Conservation (phyloP, 2,888 invertebrate genomes). For the Nesidiocoris tenuis region DNA sequence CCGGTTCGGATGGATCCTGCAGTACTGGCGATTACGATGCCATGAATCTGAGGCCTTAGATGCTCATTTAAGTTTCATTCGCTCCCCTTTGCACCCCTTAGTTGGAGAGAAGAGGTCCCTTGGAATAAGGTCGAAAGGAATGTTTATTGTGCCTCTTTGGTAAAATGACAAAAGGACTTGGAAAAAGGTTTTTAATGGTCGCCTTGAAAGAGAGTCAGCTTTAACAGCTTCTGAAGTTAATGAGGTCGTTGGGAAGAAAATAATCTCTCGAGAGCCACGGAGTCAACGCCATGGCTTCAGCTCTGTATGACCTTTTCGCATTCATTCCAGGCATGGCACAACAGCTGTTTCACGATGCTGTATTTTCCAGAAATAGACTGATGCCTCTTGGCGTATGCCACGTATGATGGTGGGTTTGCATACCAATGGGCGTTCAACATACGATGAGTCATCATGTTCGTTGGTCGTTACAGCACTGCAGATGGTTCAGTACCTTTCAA, state of each 20-base stretch:
- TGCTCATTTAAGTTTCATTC: conserved; percentile 10
- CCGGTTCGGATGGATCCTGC: not conserved
- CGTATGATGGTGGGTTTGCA: no score
- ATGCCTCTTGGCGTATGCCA: no score
- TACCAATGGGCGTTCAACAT: no score
- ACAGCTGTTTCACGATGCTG: no score
- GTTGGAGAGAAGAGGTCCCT: not conserved
- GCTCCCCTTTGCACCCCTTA: not conserved
- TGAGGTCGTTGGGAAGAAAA: conserved; percentile 21
- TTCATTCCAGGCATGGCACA: not conserved
- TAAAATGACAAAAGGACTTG: conserved; percentile 16
- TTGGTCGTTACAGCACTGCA: no score
- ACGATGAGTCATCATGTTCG: no score
- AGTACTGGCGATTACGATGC: not conserved
- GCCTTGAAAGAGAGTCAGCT: conserved; percentile 3
- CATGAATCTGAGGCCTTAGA: not conserved
- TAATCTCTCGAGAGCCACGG: not conserved
- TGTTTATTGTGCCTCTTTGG: conserved; percentile 7
- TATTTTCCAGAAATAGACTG: no score
- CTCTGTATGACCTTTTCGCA: not conserved
- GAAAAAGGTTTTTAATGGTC: conserved; percentile 16
- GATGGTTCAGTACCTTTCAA: no score
- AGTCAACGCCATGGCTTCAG: not conserved
- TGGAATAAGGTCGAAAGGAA: not conserved
- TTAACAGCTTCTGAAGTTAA: conserved; percentile 3